Evolutionary conservation across 2,888 invertebrate species (phyloP), one percentile per base, ranked within the genome.

Genomic region (Epinotia brunnichana): DNA sequence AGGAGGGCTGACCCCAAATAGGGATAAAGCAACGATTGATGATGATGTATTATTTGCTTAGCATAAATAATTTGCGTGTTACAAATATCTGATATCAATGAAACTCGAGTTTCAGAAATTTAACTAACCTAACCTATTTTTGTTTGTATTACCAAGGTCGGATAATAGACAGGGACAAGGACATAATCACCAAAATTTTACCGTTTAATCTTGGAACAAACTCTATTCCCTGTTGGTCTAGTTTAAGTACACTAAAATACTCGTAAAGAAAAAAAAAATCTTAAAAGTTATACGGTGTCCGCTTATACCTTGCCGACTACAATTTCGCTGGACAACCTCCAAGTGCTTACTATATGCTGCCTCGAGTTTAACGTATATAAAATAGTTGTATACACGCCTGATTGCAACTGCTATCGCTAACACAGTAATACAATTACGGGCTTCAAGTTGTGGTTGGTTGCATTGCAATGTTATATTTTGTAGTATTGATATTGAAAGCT

Each of bases 311-410:
- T 62, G 48, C 17, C 21, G 15, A n/a, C 51, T 21, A 67, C 74
- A 80, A 80, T 83, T 81, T 80, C 83, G 82, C 87, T 91, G 91
- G 91, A 87, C 81, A 75, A 74, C 75, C 80, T 88, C 91, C 91
- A 91, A 90, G 83, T 82, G 82, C 83, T 81, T 77, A 83, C 79
- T 76, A 77, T 79, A 81, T 80, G 83, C 85, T 86, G 87, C 87
- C 87, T 88, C 85, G 81, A 84, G 87, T 88, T 86, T 87, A 87
- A 86, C 83, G 81, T 86, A 85, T 86, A 89, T 87, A 87, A 87
- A 87, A 87, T 87, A 77, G 85, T 77, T 87, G 87, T 90, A 87
- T 89, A 86, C 87, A 84, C 87, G 85, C 86, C 88, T 90, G 91
- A 90, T 90, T 90, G 88, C 87, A 79, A 82, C 81, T 80, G 77